Percentiles rank a stretch among this genome's conserved stretches.
phyloP scores from a whole-genome alignment of 2,797 vertebrate species.

The Ptychadena robeensis region DNA sequence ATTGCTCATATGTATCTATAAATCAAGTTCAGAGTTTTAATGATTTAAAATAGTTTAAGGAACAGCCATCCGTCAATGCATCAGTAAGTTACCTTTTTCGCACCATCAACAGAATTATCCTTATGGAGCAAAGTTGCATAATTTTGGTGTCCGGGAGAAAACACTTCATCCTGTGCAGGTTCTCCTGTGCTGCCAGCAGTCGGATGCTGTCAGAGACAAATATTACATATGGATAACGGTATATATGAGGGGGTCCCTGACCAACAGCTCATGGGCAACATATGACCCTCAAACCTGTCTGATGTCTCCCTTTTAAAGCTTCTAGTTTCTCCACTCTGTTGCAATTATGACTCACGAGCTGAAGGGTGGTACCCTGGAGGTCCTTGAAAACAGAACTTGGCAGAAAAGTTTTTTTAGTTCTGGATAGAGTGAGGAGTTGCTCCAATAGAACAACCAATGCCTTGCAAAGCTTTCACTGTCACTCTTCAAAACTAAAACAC shows the following conservation, averaged over 20 bases:
- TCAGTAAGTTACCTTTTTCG: conserved; percentile 92
- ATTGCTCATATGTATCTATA: conserved; percentile 93
- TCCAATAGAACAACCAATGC: no score
- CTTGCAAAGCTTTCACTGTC: no score
- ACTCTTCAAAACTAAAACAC: no score
- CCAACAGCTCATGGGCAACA: background rate
- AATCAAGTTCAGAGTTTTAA: background rate
- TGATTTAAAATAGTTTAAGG: no score
- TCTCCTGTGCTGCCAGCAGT: conserved; percentile 71
- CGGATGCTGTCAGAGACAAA: conserved; percentile 68
- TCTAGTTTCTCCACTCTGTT: background rate
- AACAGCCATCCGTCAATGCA: no score
- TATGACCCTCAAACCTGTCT: background rate
- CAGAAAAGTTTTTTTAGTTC: no score
- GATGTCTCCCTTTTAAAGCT: no score
- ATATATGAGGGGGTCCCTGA: background rate
- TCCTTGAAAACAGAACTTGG: no score
- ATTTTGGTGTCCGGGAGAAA: conserved; percentile 84
- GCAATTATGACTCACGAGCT: no score
- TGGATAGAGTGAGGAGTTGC: no score
- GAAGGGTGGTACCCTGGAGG: no score
- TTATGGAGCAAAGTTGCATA: conserved; percentile 76
- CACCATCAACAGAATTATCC: conserved; percentile 79
- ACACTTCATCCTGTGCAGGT: conserved; percentile 84
- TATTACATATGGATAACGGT: background rate